Conservation (phyloP, 2,888 invertebrate genomes). For the Phalera bucephala region DNA sequence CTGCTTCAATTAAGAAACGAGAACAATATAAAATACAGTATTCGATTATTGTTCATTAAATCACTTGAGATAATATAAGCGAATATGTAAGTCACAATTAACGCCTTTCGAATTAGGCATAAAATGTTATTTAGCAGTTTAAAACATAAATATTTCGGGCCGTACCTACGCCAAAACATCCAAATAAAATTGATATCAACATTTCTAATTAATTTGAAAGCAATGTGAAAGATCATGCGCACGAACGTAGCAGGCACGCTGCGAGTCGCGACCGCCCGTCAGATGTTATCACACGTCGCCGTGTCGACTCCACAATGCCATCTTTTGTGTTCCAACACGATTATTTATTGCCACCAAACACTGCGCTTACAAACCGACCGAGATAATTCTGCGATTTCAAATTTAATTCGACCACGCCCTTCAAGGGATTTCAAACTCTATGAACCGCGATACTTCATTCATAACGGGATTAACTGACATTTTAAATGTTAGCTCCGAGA, state of each 20-base stretch:
- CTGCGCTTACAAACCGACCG: conserved; percentile 60
- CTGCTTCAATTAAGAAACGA: no score
- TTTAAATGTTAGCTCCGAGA: no score
- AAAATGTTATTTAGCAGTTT: no score
- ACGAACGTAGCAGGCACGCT: conserved; percentile 20
- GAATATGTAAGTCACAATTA: no score
- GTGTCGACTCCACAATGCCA: conserved; percentile 74
- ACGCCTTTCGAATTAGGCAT: no score
- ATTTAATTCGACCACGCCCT: conserved; percentile 52
- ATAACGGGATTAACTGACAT: conserved; percentile 3
- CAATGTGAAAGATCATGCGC: conserved; percentile 17
- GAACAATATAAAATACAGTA: no score
- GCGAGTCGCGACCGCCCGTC: conserved; percentile 33
- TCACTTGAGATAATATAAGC: no score
- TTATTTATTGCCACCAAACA: conserved; percentile 77
- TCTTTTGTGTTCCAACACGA: conserved; percentile 77
- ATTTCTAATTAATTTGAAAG: conserved; percentile 12
- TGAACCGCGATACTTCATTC: conserved; percentile 12
- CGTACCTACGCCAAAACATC: neutral
- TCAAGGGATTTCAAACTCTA: conserved; percentile 16
- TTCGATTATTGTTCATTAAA: no score
- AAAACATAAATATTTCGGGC: conserved; percentile 6
- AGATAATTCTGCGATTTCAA: conserved; percentile 61
- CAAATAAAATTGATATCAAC: conserved; percentile 2
- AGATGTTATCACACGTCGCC: conserved; percentile 75